Base-by-base conservation (phyloP, 2,113 vertebrate genomes). In the Erythrocebus patas region DNA sequence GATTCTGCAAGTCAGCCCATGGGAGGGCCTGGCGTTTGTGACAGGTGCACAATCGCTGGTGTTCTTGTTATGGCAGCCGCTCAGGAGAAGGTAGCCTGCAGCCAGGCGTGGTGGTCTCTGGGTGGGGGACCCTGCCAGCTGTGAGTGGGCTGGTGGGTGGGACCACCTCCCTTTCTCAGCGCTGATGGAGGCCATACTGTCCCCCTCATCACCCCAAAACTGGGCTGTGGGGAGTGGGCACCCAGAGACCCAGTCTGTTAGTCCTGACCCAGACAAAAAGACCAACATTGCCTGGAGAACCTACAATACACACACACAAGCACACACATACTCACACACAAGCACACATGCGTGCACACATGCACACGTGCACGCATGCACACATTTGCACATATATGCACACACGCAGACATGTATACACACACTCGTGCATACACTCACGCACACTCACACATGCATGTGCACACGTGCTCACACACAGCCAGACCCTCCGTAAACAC, bases 21-120 rank as follows among this genome's bases (percentile, higher is more conserved):
- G 40, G 45, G 27, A 6, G 3, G 1, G 12, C 6, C 0, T 3
- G 57, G 50, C 1, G 6, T 57, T 13, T 8, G 10, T 27, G 13
- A 30, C 27, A 64, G 61, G 27, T 30, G 5, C 66, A 68, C 32
- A 68, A 6, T 16, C 7, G 59, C 66, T 17, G 30, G 17, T 35
- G 6, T 68, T 68, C 30, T 17, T 68, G 32, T 68, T 68, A 68
- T 0, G 25, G 1, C 3, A 23, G 7, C 38, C 22, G 0, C 30
- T 79, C 61, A 16, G 85, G 61, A 48, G 25, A 25, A 3, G 2
- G 27, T 27, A 64, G 32, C 48, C 78, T 43, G n/a, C n/a, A 7
- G 38, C 35, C 3, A 2, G 30, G 32, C 14, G 1, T 13, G 6
- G 22, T 6, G 35, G 75, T 8, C 76, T 64, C 57, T 57, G 84